Percentiles rank a stretch among this genome's conserved stretches.
phyloP scores from a whole-genome alignment of 2,113 vertebrate species.

The Lutjanus erythropterus region DNA sequence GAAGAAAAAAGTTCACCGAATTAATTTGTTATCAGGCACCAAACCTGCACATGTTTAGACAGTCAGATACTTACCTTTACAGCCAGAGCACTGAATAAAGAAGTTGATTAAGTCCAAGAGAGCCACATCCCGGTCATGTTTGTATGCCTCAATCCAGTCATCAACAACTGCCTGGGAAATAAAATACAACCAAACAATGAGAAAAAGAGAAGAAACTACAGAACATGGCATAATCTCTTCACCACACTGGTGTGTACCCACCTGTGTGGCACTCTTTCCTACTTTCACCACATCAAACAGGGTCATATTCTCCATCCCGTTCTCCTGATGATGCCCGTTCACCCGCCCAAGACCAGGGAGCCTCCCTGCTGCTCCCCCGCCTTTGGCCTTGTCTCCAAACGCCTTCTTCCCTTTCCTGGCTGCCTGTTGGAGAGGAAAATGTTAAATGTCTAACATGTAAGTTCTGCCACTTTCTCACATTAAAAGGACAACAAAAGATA shows the following conservation, averaged over 20 bases:
- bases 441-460: too few species aligned
- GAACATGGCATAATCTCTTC: conserved; percentile 12
- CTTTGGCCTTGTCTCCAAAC: conserved; percentile 90
- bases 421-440: conserved; percentile 76
- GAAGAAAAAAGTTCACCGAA: background rate
- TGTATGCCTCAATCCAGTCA: conserved; percentile 99
- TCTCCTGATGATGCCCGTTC: conserved; percentile 98
- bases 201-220: background rate
- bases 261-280: conserved; percentile 98
- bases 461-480: too few species aligned
- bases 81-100: conserved; percentile 99
- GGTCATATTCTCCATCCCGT: conserved; percentile 96
- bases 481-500: too few species aligned
- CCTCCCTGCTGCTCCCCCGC: conserved; percentile 84
- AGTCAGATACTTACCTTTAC: conserved; percentile 90
- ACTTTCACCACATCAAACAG: conserved; percentile 97
- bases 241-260: conserved; percentile 59
- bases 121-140: conserved; percentile 93
- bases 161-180: conserved; percentile 92
- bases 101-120: conserved; percentile 98
- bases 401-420: conserved; percentile 93
- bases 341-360: conserved; percentile 86
- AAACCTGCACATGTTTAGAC: conserved; percentile 29
- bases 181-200: background rate
- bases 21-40: background rate